These are phyloP conservation scores for Melieria omissa DNA, from an alignment of 2,888 invertebrate genomes.

Conservation along the genomic window DNA sequence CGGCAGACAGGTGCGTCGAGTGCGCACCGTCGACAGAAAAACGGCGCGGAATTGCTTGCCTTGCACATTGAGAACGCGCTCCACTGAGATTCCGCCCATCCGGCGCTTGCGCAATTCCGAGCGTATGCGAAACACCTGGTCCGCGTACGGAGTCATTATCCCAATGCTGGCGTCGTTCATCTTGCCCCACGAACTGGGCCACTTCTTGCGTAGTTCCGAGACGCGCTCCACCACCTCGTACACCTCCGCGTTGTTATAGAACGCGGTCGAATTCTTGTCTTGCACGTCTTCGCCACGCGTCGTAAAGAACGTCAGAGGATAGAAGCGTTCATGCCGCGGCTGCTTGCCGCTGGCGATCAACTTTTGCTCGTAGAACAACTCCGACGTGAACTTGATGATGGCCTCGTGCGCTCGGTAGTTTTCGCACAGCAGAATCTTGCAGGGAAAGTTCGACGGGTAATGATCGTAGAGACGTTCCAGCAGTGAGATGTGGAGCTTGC, in stretches of 20 bases:
- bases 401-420: slow-evolving; percentile 86
- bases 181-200: slow-evolving; percentile 82
- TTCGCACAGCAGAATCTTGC: slow-evolving; percentile 82
- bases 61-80: slow-evolving; percentile 85
- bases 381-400: slow-evolving; percentile 84
- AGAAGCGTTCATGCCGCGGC: slow-evolving; percentile 75
- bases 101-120: slow-evolving; percentile 79
- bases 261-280: slow-evolving; percentile 81
- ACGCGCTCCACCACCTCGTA: slow-evolving; percentile 83
- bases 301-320: slow-evolving; percentile 83
- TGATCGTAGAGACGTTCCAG: slow-evolving; percentile 82
- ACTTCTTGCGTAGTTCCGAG: slow-evolving; percentile 75
- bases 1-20: slow-evolving; percentile 76
- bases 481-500: slow-evolving; percentile 78
- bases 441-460: slow-evolving; percentile 79
- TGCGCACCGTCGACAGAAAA: slow-evolving; percentile 80
- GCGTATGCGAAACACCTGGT: slow-evolving; percentile 81
- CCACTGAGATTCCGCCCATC: slow-evolving; percentile 81
- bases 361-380: slow-evolving; percentile 83
- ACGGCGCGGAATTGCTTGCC: slow-evolving; percentile 88
- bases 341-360: slow-evolving; percentile 79
- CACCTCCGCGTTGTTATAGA: slow-evolving; percentile 84
- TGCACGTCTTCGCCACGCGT: slow-evolving; percentile 84
- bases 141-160: slow-evolving; percentile 86
- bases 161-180: slow-evolving; percentile 82